phyloP scores from a whole-genome alignment of 1,140 invertebrate genomes.

The Prorops nasuta region DNA sequence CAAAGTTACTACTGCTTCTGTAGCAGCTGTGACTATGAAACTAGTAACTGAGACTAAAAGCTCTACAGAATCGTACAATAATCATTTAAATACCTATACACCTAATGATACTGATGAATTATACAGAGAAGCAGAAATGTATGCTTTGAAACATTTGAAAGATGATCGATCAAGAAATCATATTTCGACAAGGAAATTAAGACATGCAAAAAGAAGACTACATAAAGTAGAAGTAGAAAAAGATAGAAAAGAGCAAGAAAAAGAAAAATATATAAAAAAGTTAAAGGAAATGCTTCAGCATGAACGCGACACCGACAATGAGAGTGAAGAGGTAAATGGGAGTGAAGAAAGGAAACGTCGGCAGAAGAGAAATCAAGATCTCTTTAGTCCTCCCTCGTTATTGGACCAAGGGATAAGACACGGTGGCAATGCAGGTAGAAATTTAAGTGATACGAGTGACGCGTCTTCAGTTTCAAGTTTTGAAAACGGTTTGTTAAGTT shows the following conservation, averaged over 20 bases:
- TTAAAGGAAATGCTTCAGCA: neutral
- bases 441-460: constrained; percentile 56
- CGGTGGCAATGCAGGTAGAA: constrained; percentile 66
- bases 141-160: constrained; percentile 17
- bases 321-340: constrained; percentile 46
- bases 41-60: constrained; percentile 6
- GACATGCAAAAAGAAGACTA: constrained; percentile 22
- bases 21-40: too few relatives aligned
- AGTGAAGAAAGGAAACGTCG: constrained; percentile 18
- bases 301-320: neutral
- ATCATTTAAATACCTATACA: neutral
- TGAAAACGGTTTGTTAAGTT: constrained; percentile 70
- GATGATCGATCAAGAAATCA: constrained; percentile 1
- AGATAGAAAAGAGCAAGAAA: constrained; percentile 32
- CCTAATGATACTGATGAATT: constrained; percentile 13
- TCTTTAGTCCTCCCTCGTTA: constrained; percentile 56
- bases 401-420: constrained; percentile 72
- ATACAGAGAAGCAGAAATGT: constrained; percentile 9
- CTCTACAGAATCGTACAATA: neutral
- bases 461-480: constrained; percentile 73
- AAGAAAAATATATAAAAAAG: neutral
- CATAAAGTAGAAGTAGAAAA: neutral
- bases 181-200: constrained; percentile 23
- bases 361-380: constrained; percentile 54
- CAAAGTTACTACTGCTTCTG: neutral